Conservation (phyloP, 2,888 invertebrate species). For the Brachypalpus laphriformis region DNA sequence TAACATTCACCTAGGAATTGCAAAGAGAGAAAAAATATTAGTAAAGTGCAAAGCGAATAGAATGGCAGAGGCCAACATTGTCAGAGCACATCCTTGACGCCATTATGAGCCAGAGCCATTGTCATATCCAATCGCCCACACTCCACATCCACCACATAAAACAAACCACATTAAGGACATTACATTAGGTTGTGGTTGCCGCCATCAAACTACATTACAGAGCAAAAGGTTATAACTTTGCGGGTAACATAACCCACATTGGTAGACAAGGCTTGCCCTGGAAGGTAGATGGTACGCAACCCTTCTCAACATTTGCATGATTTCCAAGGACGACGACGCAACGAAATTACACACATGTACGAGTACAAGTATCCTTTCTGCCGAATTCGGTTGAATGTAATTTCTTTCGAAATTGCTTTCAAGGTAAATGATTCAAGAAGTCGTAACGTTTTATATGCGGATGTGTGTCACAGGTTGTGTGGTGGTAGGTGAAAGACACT, state of each 20-base stretch:
- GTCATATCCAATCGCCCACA: constrained; percentile 56
- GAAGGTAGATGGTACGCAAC: constrained; percentile 51
- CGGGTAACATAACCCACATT: constrained; percentile 43
- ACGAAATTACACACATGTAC: constrained; percentile 63
- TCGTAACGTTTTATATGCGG: constrained; percentile 70
- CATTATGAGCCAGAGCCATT: constrained; percentile 56
- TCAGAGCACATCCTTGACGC: constrained; percentile 37
- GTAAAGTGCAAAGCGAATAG: constrained; percentile 16
- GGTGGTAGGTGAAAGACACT: constrained; percentile 26
- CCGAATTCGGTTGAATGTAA: constrained; percentile 72
- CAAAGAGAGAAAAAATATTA: constrained; percentile 13
- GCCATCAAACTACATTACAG: constrained; percentile 73
- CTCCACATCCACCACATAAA: constrained; percentile 60
- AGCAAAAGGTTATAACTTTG: constrained; percentile 71
- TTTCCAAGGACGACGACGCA: constrained; percentile 59
- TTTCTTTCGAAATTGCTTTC: constrained; percentile 73
- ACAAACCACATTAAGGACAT: constrained; percentile 71
- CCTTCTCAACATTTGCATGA: constrained; percentile 68
- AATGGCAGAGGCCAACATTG: background rate
- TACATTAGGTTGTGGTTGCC: constrained; percentile 72
- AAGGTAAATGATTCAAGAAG: constrained; percentile 74
- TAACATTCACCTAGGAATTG: constrained; percentile 13
- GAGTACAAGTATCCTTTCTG: constrained; percentile 65
- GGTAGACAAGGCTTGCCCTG: constrained; percentile 50
- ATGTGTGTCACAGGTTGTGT: constrained; percentile 61